Evolutionary conservation across 2,888 invertebrate species (phyloP).

Genomic region (Sphaerophoria taeniata): DNA sequence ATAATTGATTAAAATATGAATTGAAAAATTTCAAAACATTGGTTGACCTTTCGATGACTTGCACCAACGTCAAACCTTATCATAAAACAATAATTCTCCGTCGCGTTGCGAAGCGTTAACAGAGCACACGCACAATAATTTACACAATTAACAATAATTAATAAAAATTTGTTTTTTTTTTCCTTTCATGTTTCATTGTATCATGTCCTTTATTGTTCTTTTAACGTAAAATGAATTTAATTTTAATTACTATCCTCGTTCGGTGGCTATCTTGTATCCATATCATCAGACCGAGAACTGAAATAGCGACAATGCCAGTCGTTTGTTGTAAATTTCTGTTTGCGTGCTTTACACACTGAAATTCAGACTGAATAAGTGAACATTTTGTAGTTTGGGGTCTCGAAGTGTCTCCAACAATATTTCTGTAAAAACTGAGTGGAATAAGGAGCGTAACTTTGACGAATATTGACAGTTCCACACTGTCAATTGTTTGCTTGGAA

Average conservation of each 20-base stretch:
- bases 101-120: too few species aligned
- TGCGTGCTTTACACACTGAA: constrained; percentile 22
- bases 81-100: constrained; percentile 7
- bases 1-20: too few species aligned
- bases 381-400: neutral
- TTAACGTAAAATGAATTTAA: constrained; percentile 54
- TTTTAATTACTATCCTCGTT: constrained; percentile 51
- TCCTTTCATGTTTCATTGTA: neutral
- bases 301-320: constrained; percentile 5
- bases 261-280: neutral
- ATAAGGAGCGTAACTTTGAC: constrained; percentile 25
- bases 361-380: too few species aligned
- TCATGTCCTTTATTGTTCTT: constrained; percentile 53
- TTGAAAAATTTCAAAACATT: too few species aligned
- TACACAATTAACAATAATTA: constrained; percentile 67
- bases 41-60: too few species aligned
- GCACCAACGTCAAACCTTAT: neutral
- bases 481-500: too few species aligned
- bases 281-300: neutral
- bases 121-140: constrained; percentile 45
- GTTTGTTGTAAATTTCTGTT: constrained; percentile 34
- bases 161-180: constrained; percentile 45
- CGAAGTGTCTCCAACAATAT: constrained; percentile 9
- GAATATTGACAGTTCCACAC: too few species aligned
- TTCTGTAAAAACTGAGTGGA: neutral